Evolutionary conservation across 2,113 vertebrate species (phyloP).

Genomic region (Labrus mixtus): DNA sequence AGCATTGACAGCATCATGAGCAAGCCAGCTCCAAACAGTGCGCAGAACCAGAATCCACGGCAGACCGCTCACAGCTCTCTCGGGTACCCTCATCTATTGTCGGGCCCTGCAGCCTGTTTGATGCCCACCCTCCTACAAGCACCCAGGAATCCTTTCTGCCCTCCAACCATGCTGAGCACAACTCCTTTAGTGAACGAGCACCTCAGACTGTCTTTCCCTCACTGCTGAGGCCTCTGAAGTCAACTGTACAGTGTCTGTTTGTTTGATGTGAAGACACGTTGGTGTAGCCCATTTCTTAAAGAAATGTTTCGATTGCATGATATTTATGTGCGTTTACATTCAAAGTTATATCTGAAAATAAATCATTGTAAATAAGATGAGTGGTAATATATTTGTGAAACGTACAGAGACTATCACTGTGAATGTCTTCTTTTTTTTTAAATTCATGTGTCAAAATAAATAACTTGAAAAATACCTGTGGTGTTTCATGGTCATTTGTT

Average conservation of each 20-base stretch:
- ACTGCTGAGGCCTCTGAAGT: slow-evolving; percentile 63
- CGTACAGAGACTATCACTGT: neutral
- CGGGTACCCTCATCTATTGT: slow-evolving; percentile 65
- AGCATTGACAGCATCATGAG: slow-evolving; percentile 88
- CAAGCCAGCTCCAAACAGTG: slow-evolving; percentile 54
- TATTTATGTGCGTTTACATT: slow-evolving; percentile 74
- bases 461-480: slow-evolving; percentile 13
- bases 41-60: slow-evolving; percentile 25
- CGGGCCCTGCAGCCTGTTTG: slow-evolving; percentile 65
- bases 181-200: slow-evolving; percentile 64
- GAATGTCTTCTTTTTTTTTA: slow-evolving; percentile 32
- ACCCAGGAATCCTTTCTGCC: slow-evolving; percentile 66
- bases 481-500: neutral
- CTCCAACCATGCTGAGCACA: slow-evolving; percentile 48
- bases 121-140: slow-evolving; percentile 75
- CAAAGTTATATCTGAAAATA: slow-evolving; percentile 31
- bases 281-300: slow-evolving; percentile 70
- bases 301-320: slow-evolving; percentile 75
- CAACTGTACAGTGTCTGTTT: slow-evolving; percentile 16
- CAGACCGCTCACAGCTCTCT: slow-evolving; percentile 31
- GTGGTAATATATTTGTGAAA: slow-evolving; percentile 74
- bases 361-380: slow-evolving; percentile 67
- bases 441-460: slow-evolving; percentile 55
- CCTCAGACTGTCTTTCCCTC: slow-evolving; percentile 66
- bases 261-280: slow-evolving; percentile 24